Evolutionary conservation across 2,888 invertebrate species (phyloP).

Genomic region (Acanthococcus lagerstroemiae): DNA sequence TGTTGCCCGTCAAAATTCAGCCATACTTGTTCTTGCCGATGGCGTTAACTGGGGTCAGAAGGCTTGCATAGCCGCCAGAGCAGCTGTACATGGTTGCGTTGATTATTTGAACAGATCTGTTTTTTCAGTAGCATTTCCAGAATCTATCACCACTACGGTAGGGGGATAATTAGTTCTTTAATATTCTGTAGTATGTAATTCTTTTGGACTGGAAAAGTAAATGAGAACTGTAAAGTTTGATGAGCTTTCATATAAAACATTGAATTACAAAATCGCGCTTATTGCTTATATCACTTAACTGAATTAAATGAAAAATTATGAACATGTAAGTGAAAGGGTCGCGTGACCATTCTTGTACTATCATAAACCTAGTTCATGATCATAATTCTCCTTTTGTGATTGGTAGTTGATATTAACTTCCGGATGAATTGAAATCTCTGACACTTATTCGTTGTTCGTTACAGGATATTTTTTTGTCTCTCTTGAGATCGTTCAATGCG

Average conservation of each 20-base stretch:
- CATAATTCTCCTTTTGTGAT: too few relatives aligned
- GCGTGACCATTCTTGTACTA: too few relatives aligned
- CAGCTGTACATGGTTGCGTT: constrained; percentile 74
- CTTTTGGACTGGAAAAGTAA: not conserved
- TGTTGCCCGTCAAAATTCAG: constrained; percentile 59
- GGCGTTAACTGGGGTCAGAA: constrained; percentile 90
- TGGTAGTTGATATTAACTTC: too few relatives aligned
- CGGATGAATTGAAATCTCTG: not conserved
- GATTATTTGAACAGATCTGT: constrained; percentile 68
- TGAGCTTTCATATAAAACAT: too few relatives aligned
- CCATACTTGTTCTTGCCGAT: constrained; percentile 71
- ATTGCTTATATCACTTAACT: too few relatives aligned
- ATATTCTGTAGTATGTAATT: too few relatives aligned
- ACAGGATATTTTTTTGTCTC: constrained; percentile 63
- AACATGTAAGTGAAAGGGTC: too few relatives aligned
- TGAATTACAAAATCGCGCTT: too few relatives aligned
- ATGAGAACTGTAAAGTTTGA: not conserved
- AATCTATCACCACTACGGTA: constrained; percentile 43
- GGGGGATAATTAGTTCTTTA: constrained; percentile 29
- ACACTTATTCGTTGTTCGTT: not conserved
- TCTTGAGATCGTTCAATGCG: constrained; percentile 69
- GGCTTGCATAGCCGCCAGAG: constrained; percentile 70
- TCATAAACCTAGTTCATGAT: too few relatives aligned
- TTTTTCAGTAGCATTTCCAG: constrained; percentile 41
- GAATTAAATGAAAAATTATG: too few relatives aligned